These are phyloP conservation scores for Deroplatys truncata DNA, from an alignment of 2,888 invertebrate species.

Conservation along the genomic window DNA sequence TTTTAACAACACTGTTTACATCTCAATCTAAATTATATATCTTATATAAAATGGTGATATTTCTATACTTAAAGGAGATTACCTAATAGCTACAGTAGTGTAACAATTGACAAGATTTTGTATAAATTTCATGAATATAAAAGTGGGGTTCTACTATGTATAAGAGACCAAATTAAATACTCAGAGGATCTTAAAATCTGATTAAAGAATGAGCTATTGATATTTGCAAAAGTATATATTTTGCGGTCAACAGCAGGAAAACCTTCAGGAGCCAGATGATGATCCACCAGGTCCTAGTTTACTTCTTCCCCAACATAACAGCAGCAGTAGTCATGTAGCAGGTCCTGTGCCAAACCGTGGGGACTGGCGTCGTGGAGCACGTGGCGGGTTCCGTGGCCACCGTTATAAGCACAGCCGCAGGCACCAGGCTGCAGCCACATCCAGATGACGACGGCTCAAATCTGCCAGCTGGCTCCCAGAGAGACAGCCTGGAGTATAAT, in stretches of 20 bases:
- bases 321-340: background rate
- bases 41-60: too few species aligned
- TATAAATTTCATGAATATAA: too few species aligned
- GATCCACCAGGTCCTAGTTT: constrained; percentile 18
- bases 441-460: constrained; percentile 31
- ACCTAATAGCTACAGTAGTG: too few species aligned
- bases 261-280: constrained; percentile 1
- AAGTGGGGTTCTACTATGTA: too few species aligned
- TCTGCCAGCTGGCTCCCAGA: background rate
- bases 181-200: too few species aligned
- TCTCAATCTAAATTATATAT: too few species aligned
- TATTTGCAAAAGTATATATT: too few species aligned
- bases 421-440: constrained; percentile 25
- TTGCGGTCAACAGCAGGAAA: background rate
- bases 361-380: constrained; percentile 20
- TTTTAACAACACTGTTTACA: too few species aligned
- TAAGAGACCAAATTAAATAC: too few species aligned
- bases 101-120: too few species aligned
- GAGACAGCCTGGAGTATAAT: constrained; percentile 5
- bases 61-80: too few species aligned
- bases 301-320: background rate
- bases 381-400: constrained; percentile 24
- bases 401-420: constrained; percentile 17
- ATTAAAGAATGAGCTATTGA: too few species aligned
- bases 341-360: constrained; percentile 1